Conservation (phyloP, 2,888 invertebrate genomes). For the Chrysolina haemoptera region DNA sequence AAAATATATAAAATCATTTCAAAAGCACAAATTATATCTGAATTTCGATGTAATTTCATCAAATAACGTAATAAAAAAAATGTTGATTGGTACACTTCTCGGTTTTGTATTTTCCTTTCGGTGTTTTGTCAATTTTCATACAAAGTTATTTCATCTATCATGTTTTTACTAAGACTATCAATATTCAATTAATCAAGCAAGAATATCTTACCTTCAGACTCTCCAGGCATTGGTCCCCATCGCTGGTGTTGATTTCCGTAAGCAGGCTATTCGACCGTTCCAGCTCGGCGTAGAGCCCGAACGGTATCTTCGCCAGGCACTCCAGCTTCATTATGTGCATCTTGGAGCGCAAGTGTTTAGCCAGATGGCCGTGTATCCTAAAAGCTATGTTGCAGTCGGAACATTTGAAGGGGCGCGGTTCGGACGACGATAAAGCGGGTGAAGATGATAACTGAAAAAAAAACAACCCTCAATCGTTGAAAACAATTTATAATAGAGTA, state of each 20-base stretch:
- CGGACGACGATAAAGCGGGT: constrained; percentile 84
- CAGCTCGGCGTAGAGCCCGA: constrained; percentile 94
- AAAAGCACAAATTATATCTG: no score
- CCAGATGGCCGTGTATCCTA: constrained; percentile 95
- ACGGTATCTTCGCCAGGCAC: constrained; percentile 92
- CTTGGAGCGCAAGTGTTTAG: constrained; percentile 96
- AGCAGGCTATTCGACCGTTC: constrained; percentile 91
- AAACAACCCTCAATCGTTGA: no score
- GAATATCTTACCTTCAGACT: constrained; percentile 80
- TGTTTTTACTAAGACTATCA: no score
- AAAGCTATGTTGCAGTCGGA: constrained; percentile 97
- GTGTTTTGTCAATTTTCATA: no score
- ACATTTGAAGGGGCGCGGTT: constrained; percentile 97
- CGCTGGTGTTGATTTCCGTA: constrained; percentile 96
- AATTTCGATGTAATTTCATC: no score
- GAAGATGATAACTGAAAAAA: constrained; percentile 66
- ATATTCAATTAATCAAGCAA: no score
- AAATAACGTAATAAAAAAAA: no score
- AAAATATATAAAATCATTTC: no score
- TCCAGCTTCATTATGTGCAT: constrained; percentile 96
- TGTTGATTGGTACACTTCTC: no score
- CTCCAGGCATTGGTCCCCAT: constrained; percentile 94
- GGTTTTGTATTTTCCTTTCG: no score
- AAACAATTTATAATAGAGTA: no score
- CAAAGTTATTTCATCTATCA: no score